Evolutionary conservation across 2,888 invertebrate genomes (phyloP).

Genomic region (Ganaspis brasiliensis): DNA sequence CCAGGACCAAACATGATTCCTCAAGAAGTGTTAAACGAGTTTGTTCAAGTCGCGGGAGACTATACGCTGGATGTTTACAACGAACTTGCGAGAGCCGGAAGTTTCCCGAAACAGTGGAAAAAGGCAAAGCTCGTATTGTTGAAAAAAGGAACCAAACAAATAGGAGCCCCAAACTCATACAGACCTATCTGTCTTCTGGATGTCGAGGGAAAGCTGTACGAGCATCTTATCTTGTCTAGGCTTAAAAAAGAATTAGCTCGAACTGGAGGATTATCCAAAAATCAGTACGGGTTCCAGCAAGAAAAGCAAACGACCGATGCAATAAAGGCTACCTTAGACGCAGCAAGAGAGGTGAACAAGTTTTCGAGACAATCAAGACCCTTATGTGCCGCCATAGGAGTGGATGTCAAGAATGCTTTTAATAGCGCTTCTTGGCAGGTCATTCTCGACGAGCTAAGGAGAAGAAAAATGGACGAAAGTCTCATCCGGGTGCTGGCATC

Average conservation of each 20-base stretch:
- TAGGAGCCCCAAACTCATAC: slow-evolving; percentile 41
- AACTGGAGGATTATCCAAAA: slow-evolving; percentile 39
- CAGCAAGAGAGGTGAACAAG: too few species aligned
- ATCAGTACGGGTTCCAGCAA: slow-evolving; percentile 33
- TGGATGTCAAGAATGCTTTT: slow-evolving; percentile 61
- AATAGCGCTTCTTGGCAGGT: slow-evolving; percentile 54
- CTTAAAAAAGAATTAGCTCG: slow-evolving; percentile 47
- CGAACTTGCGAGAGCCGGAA: slow-evolving; percentile 28
- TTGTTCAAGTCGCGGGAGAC: not conserved
- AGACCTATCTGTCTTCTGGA: slow-evolving; percentile 55
- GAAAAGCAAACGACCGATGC: not conserved
- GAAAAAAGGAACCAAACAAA: slow-evolving; percentile 44
- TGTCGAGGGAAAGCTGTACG: slow-evolving; percentile 48
- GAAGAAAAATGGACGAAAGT: slow-evolving; percentile 40
- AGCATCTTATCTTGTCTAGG: slow-evolving; percentile 43
- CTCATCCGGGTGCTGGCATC: slow-evolving; percentile 45
- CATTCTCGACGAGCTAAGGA: slow-evolving; percentile 49
- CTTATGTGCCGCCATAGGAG: slow-evolving; percentile 49
- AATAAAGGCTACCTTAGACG: not conserved
- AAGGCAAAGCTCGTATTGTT: slow-evolving; percentile 49
- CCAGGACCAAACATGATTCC: slow-evolving; percentile 37
- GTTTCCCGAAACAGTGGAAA: slow-evolving; percentile 49
- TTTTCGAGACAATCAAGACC: too few species aligned
- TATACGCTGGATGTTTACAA: slow-evolving; percentile 39
- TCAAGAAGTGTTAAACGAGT: slow-evolving; percentile 16